Evolutionary conservation across 2,113 vertebrate genomes (phyloP).

Genomic region (Arothron firmamentum): DNA sequence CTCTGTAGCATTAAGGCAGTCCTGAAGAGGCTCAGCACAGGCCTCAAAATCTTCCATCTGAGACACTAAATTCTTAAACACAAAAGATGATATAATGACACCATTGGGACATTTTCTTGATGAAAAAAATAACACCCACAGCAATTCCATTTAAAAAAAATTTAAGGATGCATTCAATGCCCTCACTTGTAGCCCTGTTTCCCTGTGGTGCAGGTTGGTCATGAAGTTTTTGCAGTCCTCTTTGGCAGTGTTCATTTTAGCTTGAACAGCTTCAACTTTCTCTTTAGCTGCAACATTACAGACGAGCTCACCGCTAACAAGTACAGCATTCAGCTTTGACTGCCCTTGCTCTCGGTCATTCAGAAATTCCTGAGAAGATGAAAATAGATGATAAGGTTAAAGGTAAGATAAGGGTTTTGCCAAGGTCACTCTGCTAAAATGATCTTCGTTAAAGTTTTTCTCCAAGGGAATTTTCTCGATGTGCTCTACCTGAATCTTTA

Average conservation of each 20-base stretch:
- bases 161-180: neutral
- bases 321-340: conserved; percentile 81
- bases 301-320: conserved; percentile 83
- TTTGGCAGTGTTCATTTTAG: conserved; percentile 78
- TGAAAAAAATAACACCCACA: neutral
- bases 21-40: conserved; percentile 85
- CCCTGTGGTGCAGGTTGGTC: conserved; percentile 85
- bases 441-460: neutral
- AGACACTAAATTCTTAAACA: conserved; percentile 81
- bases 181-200: conserved; percentile 83
- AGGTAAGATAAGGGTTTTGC: neutral
- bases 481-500: conserved; percentile 87
- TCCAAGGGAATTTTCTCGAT: neutral
- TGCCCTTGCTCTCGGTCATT: conserved; percentile 86
- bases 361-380: conserved; percentile 82
- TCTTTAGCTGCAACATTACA: conserved; percentile 78
- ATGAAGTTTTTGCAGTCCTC: conserved; percentile 92
- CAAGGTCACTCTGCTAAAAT: neutral
- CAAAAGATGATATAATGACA: neutral
- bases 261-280: conserved; percentile 76
- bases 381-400: neutral
- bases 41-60: conserved; percentile 96
- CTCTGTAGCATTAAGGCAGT: conserved; percentile 84
- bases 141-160: neutral
- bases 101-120: neutral